A percentile compares a stretch with the other conserved stretches of the same genome.
phyloP scores from a whole-genome alignment of 2,888 invertebrate species.

The Amblyteles armatorius region DNA sequence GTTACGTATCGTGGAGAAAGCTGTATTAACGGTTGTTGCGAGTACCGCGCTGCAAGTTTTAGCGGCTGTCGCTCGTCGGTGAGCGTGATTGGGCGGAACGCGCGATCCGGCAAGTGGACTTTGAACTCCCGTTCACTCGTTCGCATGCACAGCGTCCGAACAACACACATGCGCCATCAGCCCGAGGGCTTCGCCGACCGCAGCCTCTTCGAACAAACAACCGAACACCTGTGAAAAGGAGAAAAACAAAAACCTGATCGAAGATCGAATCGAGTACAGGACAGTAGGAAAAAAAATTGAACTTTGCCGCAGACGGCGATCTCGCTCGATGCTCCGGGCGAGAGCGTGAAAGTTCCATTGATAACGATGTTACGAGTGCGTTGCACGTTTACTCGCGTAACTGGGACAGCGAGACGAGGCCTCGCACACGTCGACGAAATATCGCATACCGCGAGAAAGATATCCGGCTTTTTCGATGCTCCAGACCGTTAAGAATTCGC shows the following conservation, averaged over 20 bases:
- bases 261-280: neutral
- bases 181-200: conserved; percentile 18
- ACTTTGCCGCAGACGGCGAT: neutral
- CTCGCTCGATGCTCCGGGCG: neutral
- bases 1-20: conserved; percentile 33
- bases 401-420: neutral
- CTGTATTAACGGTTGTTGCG: conserved; percentile 35
- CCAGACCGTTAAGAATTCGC: conserved; percentile 1
- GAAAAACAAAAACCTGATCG: neutral
- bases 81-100: conserved; percentile 33
- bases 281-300: neutral
- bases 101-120: conserved; percentile 58
- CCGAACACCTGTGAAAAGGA: neutral
- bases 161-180: conserved; percentile 51
- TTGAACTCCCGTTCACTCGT: conserved; percentile 65
- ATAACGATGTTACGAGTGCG: conserved; percentile 40
- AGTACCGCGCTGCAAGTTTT: conserved; percentile 3
- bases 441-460: neutral
- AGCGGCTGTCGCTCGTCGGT: neutral
- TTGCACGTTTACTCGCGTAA: conserved; percentile 29
- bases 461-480: neutral
- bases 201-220: neutral
- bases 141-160: conserved; percentile 32
- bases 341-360: conserved; percentile 45
- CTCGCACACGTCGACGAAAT: neutral